Conservation (phyloP, 2,888 invertebrate species). For the Eupithecia subumbrata region DNA sequence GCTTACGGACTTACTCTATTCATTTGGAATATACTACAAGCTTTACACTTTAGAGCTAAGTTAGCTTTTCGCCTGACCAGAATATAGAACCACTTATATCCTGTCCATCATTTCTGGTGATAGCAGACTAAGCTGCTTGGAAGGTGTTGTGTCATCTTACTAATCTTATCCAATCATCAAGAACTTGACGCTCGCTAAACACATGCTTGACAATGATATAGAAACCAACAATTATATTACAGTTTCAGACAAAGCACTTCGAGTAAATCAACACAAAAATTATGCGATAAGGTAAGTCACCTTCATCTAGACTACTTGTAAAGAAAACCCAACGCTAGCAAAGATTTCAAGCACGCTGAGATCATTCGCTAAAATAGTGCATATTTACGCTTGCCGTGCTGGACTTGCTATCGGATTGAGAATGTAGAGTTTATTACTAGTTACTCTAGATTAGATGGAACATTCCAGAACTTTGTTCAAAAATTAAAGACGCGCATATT, state of each 20-base stretch:
- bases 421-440: background rate
- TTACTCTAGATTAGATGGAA: background rate
- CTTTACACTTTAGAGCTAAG: background rate
- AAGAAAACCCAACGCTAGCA: background rate
- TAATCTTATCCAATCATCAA: background rate
- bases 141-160: background rate
- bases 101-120: background rate
- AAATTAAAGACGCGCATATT: constrained; percentile 1
- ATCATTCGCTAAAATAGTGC: constrained; percentile 4
- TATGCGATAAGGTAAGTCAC: constrained; percentile 1
- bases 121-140: background rate
- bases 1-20: background rate
- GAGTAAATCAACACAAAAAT: background rate
- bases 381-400: background rate
- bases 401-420: constrained; percentile 6
- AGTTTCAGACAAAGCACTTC: background rate
- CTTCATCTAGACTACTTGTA: background rate
- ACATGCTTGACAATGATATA: background rate
- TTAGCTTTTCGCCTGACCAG: background rate
- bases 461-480: background rate
- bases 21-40: background rate
- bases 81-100: background rate
- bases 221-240: background rate
- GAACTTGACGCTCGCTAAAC: background rate
- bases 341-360: constrained; percentile 7